Evolutionary conservation across 2,113 vertebrate species (phyloP), one percentile per base, ranked within the genome.

Genomic region (Muscicapa adusta): DNA sequence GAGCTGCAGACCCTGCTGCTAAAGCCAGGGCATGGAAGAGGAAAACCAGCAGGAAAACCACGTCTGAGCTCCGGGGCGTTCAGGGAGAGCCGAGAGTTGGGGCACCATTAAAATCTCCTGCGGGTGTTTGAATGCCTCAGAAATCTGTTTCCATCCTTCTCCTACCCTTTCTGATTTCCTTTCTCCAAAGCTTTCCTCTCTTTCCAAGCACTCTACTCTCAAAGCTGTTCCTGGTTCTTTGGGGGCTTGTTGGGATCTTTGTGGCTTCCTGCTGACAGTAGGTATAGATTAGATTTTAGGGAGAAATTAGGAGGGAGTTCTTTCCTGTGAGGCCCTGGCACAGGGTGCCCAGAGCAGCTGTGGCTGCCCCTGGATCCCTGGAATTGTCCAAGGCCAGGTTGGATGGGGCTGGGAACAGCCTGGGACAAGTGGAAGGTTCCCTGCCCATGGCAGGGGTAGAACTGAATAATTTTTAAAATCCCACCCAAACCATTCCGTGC

Each of bases 1-100:
- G 36, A 88, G 14, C 85, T 96, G 96, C 14, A 66, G 51, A 17
- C 94, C 94, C 77, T 95, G 93, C 70, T 96, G 94, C 56, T 96
- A 15, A 94, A 45, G 15, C 18, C 24, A 1, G 12, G 6, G 24
- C 9, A 28, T 1, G 56, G 25, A 19, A 33, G 34, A 25, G 5
- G 14, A 22, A 9, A 58, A 26, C 6, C 17, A 7, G 47, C 51
- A 20, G 54, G 38, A n/a, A 47, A 36, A 15, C 18, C 3, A 1
- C 0, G 18, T 16, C 51, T 22, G 56, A 73, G 40, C 48, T 47
- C 54, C 19, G 7, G 14, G 8, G 47, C 3, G 0, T 51, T 68
- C 31, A 5, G 33, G 47, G 51, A 67, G 8, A 25, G 22, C 1
- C 19, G 45, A 66, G 33, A 7, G 1, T n/a, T 79, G 50, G 15